Evolutionary conservation across 2,797 vertebrate species (phyloP).

Genomic region (Syngnathus rostellatus): DNA sequence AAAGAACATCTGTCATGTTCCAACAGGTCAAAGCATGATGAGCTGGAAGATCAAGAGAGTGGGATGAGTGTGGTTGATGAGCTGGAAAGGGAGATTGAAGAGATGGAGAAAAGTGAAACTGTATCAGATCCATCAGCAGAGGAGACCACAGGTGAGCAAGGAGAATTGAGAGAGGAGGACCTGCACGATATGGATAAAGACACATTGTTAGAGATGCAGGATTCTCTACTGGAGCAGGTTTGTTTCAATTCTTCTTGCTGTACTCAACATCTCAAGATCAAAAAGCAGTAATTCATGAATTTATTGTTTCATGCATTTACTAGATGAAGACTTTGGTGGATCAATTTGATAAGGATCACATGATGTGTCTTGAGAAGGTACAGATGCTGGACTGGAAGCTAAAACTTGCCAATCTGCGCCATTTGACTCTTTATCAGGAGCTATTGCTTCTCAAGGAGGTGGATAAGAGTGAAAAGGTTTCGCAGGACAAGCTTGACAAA

Average conservation of each 20-base stretch:
- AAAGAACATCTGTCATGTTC: neutral
- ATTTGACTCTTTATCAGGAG: conserved; percentile 81
- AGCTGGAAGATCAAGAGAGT: conserved; percentile 25
- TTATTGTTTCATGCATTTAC: neutral
- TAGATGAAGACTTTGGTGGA: conserved; percentile 73
- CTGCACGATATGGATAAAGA: conserved; percentile 59
- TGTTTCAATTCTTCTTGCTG: neutral
- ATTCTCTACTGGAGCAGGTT: conserved; percentile 77
- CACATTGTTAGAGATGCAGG: conserved; percentile 68
- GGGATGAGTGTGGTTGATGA: conserved; percentile 35
- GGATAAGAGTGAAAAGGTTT: conserved; percentile 72
- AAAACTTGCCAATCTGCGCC: conserved; percentile 76
- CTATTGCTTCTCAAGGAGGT: conserved; percentile 79
- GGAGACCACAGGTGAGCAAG: neutral
- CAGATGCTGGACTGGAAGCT: conserved; percentile 70
- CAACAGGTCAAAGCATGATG: neutral
- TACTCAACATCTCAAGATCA: neutral
- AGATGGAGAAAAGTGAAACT: conserved; percentile 1
- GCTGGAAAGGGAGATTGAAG: conserved; percentile 15
- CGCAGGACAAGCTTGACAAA: conserved; percentile 68
- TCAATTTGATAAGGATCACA: conserved; percentile 78
- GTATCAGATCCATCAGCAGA: neutral
- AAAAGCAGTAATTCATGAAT: neutral
- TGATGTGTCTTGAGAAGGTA: conserved; percentile 73
- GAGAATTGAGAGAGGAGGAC: conserved; percentile 59